Percentiles rank a stretch among this genome's conserved stretches.
Evolutionary conservation across 2,113 vertebrate genomes (phyloP).

Genomic region (Willisornis vidua): DNA sequence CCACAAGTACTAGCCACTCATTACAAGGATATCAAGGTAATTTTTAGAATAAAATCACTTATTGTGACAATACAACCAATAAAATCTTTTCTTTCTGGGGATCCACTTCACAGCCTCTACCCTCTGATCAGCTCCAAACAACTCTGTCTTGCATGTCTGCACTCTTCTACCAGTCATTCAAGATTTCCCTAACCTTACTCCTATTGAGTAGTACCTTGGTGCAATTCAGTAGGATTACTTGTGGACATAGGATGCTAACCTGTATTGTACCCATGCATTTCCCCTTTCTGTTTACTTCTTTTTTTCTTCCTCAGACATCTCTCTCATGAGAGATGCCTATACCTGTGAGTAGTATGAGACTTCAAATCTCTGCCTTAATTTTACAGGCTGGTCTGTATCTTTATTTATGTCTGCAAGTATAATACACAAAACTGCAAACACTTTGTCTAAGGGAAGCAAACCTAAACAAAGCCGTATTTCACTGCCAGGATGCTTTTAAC

Average conservation of each 20-base stretch:
- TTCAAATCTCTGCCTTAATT: not conserved
- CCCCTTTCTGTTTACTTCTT: not conserved
- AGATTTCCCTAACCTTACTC: not conserved
- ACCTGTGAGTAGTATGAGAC: not conserved
- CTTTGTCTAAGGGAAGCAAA: not conserved
- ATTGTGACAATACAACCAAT: not conserved
- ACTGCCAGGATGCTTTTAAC: conserved; percentile 28
- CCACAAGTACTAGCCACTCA: not conserved
- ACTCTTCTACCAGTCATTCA: not conserved
- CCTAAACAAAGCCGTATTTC: conserved; percentile 19
- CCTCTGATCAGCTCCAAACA: not conserved
- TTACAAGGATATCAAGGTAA: not conserved
- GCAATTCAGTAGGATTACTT: not conserved
- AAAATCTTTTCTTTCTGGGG: not conserved
- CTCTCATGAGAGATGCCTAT: not conserved
- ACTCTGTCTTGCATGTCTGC: not conserved
- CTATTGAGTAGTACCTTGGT: not conserved
- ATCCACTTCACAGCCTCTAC: not conserved
- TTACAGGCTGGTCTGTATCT: not conserved
- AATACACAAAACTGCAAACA: not conserved
- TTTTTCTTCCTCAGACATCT: not conserved
- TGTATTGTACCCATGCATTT: not conserved
- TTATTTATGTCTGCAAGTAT: not conserved
- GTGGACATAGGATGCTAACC: not conserved
- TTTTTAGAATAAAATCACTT: not conserved